Base-by-base conservation (phyloP, 1,140 invertebrate genomes). In the Lepidurus arcticus region DNA sequence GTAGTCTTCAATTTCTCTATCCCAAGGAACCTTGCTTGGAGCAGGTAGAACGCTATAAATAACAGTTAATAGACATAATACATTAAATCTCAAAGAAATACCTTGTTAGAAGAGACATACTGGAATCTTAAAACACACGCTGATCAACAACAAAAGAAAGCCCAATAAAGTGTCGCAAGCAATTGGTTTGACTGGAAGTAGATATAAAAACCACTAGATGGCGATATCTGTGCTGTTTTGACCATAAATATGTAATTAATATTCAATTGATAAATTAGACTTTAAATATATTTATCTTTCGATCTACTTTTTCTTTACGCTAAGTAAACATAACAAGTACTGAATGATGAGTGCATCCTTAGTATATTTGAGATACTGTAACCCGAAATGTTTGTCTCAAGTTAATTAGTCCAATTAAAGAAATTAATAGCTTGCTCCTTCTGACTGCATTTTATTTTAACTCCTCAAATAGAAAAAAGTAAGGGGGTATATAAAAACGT, bases 21-120 rank as follows among this genome's bases (percentile, higher is more conserved):
- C 95, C 91, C 92, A 95, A 45, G 94, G 88, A 26, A 91, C 88
- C 85, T 96, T 93, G 0, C 90, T 90, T 1, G 95, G 95, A 73
- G 91, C 89, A 74, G 95, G 95, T 78, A 98, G 85, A 78, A 94
- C 85, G 82, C 92, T 94, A 79, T 34, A 86, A 84, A 81, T 1
- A 21, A n/a, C 21, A 0, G 4, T 65, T 1, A n/a, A n/a, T 21
- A 65, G n/a, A 65, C 34, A 34, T 34, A 34, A 34, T 34, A 34
- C 34, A 65, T 65, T 47, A 16, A 7, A 16, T 65, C 4, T 7
- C 53, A 65, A 21, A 65, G 21, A 65, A 21, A 65, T 65, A 65
- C 53, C 53, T 65, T 65, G 53, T n/a, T 16, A 65, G 21, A 65
- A 65, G 53, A 13, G 53, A 65, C 53, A 65, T 65, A 34, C 2